Evolutionary conservation across 2,113 vertebrate species (phyloP).

Genomic region (Ariopsis seemanni): DNA sequence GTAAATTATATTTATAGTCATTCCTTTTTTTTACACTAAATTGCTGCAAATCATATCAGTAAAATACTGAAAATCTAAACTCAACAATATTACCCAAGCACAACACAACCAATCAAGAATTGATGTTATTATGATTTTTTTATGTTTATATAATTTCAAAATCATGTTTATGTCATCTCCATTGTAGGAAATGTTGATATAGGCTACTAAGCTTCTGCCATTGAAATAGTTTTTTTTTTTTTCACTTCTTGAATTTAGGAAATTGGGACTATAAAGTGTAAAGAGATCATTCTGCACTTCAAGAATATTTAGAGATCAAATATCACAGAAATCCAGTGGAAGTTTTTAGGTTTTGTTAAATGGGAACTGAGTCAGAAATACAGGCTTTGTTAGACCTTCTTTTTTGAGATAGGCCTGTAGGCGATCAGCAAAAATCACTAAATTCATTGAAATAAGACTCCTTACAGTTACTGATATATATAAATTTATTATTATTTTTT

Average conservation of each 20-base stretch:
- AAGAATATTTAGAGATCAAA: not conserved
- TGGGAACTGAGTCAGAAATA: no score
- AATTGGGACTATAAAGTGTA: not conserved
- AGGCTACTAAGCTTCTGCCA: not conserved
- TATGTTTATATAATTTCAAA: not conserved
- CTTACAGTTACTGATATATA: not conserved
- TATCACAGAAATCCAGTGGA: not conserved
- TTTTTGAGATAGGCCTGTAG: no score
- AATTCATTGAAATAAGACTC: not conserved
- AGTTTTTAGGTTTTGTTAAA: not conserved
- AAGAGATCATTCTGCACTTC: not conserved
- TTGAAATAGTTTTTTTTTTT: not conserved
- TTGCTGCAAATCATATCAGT: not conserved
- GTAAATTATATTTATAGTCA: not conserved
- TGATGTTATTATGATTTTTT: not conserved
- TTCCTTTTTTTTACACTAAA: not conserved
- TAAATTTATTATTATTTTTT: not conserved
- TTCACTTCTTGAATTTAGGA: not conserved
- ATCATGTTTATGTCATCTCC: not conserved
- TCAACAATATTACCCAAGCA: not conserved
- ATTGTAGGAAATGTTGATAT: not conserved
- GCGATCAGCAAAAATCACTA: not conserved
- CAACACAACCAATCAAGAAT: not conserved
- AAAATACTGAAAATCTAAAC: not conserved
- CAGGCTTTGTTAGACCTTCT: not conserved